Percentiles rank a stretch among this genome's conserved stretches.
Evolutionary conservation across 2,888 invertebrate species (phyloP).

Genomic region (Caenorhabditis auriculariae): DNA sequence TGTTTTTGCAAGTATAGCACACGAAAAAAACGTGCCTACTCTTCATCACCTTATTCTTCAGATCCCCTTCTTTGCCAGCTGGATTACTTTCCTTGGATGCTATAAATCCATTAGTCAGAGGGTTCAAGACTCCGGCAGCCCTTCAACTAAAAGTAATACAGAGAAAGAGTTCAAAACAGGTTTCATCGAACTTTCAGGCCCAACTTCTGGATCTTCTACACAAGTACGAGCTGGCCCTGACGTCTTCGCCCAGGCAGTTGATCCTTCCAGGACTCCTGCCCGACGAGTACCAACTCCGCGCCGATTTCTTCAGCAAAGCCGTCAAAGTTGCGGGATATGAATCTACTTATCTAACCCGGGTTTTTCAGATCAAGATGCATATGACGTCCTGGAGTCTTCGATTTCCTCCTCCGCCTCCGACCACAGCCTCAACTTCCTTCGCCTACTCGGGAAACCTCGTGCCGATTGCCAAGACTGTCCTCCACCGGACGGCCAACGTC

Average conservation of each 20-base stretch:
- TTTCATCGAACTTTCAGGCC: conserved; percentile 3
- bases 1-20: too few species aligned
- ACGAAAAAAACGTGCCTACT: background rate
- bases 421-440: too few species aligned
- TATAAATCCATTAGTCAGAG: conserved; percentile 17
- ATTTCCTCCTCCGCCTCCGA: conserved; percentile 12
- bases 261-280: conserved; percentile 90
- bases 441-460: too few species aligned
- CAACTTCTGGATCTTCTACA: conserved; percentile 37
- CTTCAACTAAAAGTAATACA: too few species aligned
- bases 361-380: conserved; percentile 28
- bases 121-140: conserved; percentile 14
- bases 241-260: conserved; percentile 87
- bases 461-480: background rate
- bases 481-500: too few species aligned
- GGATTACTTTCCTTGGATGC: conserved; percentile 34
- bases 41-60: background rate
- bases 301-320: conserved; percentile 63
- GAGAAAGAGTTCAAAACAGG: too few species aligned
- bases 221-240: conserved; percentile 76
- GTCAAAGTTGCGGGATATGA: conserved; percentile 57
- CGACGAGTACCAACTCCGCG: conserved; percentile 73
- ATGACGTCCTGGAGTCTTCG: conserved; percentile 31
- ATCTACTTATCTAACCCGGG: background rate
- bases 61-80: conserved; percentile 24